phyloP scores from a whole-genome alignment of 2,888 invertebrate species.

The Apamea epomidion region DNA sequence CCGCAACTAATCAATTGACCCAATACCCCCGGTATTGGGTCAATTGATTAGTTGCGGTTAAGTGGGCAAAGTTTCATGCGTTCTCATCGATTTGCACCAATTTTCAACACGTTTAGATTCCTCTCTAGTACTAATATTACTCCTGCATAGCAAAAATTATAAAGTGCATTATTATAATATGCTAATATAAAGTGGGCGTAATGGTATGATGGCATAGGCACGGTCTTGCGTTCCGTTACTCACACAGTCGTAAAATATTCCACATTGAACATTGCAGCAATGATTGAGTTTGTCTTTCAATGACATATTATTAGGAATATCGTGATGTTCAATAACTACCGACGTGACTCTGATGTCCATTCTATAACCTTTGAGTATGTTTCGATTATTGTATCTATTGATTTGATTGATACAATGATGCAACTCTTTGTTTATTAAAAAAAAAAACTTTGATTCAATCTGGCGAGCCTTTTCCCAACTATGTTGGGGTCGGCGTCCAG shows the following conservation, averaged over 20 bases:
- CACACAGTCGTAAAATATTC: conserved; percentile 46
- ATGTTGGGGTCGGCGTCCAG: background rate
- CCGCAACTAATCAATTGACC: conserved; percentile 52
- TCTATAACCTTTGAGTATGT: conserved; percentile 58
- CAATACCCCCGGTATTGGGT: too few relatives aligned
- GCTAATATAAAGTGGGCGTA: conserved; percentile 45
- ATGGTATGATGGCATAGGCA: conserved; percentile 8
- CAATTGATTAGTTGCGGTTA: too few relatives aligned
- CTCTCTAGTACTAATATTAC: too few relatives aligned
- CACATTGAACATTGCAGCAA: conserved; percentile 41
- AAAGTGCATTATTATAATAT: conserved; percentile 38
- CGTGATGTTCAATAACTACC: conserved; percentile 50
- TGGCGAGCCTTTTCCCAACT: background rate
- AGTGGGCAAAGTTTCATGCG: conserved; percentile 27
- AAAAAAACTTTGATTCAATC: background rate
- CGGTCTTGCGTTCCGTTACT: conserved; percentile 30
- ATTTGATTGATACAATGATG: conserved; percentile 30
- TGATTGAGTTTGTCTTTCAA: conserved; percentile 54
- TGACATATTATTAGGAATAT: conserved; percentile 59
- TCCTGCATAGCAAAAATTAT: background rate
- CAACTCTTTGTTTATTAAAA: background rate
- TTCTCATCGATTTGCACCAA: conserved; percentile 26
- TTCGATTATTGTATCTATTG: conserved; percentile 41
- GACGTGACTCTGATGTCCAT: conserved; percentile 51
- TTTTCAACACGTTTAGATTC: conserved; percentile 26